Base-by-base conservation (phyloP, 1,140 invertebrate species). In the Drosophila bifasciata region DNA sequence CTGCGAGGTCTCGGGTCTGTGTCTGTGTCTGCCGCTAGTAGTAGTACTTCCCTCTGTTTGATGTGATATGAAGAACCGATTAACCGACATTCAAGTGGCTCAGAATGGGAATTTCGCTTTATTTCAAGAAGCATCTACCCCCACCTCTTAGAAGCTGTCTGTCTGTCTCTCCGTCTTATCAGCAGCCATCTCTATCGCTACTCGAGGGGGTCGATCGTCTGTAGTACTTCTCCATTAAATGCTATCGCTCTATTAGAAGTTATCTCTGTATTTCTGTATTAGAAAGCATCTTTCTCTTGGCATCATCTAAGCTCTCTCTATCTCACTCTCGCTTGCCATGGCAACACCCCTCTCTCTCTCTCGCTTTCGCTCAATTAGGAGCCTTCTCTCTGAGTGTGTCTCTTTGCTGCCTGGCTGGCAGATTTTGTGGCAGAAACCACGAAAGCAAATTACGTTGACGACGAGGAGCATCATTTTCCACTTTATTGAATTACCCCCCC, bases 41-140 rank as follows among this genome's bases (percentile, higher is more conserved):
- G 23, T 21, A 45, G 32, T 25, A 49, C 63, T 51, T 63, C 32
- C 51, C 32, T 49, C 60, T 63, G 60, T 81, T 85, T 81, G 81
- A 85, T 85, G 68, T 71, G 83, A 88, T 88, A 81, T 88, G 78
- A 83, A 88, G 81, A 88, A 83, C 83, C 83, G 81, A 86, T 86
- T 86, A 86, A 83, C 81, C 11, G 78, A 64, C 74, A 68, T 78
- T 88, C 50, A 88, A 86, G 83, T 70, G 64, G 49, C 58, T 63
- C 62, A 41, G n/a, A 64, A 64, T 51, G 51, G 57, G 62, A 50
- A 50, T 53, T 19, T 55, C 40, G 21, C 36, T 55, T 15, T 44
- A 17, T 15, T 19, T 51, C 28, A 3, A 36, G 3, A n/a, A n/a
- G n/a, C n/a, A n/a, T 36, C 28, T 13, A n/a, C n/a, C 15, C 36